A percentile compares a stretch with the other conserved stretches of the same genome.
These are phyloP conservation scores for Neogale vison DNA, from an alignment of 2,113 vertebrate species.

Conservation along the genomic window DNA sequence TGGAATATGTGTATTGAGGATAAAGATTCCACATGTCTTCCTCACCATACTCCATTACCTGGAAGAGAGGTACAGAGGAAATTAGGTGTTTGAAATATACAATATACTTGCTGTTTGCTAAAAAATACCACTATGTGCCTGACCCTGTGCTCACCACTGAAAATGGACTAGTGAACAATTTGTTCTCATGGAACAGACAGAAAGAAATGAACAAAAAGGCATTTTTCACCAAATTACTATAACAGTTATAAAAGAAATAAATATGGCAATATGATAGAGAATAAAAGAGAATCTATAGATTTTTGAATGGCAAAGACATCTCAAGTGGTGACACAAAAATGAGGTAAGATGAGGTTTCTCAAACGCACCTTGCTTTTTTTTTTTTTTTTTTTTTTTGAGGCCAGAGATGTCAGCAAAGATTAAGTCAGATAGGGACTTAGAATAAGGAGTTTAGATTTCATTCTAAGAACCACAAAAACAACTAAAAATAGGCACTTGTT, in stretches of 20 bases:
- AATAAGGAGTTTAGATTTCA: not conserved
- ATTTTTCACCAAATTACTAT: not conserved
- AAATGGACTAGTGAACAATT: not conserved
- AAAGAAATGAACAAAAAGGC: not conserved
- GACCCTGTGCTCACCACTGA: not conserved
- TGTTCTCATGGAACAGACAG: not conserved
- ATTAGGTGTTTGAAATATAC: not conserved
- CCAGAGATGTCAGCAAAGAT: not conserved
- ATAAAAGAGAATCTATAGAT: not conserved
- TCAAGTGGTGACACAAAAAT: not conserved
- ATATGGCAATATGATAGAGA: not conserved
- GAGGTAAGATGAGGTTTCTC: not conserved
- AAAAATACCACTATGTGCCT: not conserved
- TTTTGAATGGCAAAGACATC: not conserved
- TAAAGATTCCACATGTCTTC: not conserved
- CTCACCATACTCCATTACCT: not conserved
- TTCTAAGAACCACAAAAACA: not conserved
- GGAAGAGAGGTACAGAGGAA: not conserved
- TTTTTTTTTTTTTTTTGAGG: not conserved
- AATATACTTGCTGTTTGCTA: not conserved
- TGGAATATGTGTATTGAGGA: not conserved
- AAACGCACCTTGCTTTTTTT: not conserved
- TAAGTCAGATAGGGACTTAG: not conserved
- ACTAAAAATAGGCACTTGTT: not conserved
- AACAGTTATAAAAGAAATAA: not conserved